These are phyloP conservation scores for Andrena praecox DNA, from an alignment of 2,888 invertebrate species.

Conservation along the genomic window DNA sequence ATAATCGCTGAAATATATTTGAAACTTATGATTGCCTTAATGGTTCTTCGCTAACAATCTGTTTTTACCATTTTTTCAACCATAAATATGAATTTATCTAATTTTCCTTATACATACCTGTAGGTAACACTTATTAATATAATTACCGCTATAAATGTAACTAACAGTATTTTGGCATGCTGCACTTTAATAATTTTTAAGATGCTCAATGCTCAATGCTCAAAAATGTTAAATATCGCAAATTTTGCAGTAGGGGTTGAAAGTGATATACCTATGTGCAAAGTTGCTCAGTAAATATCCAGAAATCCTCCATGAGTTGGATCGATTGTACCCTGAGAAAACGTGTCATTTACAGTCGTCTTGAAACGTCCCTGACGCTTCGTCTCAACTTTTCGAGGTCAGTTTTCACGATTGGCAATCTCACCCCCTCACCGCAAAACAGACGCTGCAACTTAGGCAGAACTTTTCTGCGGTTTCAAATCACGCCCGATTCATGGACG, in stretches of 20 bases:
- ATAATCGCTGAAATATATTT: background rate
- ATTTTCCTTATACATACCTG: no score
- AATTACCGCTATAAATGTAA: no score
- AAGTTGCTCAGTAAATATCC: no score
- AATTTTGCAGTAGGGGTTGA: no score
- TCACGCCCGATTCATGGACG: constrained; percentile 73
- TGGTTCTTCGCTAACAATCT: background rate
- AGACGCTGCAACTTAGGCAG: constrained; percentile 53
- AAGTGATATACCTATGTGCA: no score
- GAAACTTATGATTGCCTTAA: background rate
- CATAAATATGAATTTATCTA: no score
- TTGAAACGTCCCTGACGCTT: constrained; percentile 43
- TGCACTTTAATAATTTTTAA: no score
- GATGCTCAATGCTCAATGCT: no score
- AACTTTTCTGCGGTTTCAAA: constrained; percentile 73
- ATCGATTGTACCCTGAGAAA: background rate
- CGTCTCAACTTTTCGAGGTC: constrained; percentile 51
- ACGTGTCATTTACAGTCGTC: background rate
- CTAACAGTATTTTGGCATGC: no score
- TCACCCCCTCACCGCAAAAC: constrained; percentile 54
- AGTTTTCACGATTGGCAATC: constrained; percentile 41
- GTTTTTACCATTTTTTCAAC: background rate
- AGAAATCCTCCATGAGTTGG: background rate
- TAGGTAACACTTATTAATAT: no score
- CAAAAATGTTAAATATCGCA: no score